These are phyloP conservation scores for Brevimyrus niger DNA, from an alignment of 2,113 vertebrate species.

Conservation along the genomic window DNA sequence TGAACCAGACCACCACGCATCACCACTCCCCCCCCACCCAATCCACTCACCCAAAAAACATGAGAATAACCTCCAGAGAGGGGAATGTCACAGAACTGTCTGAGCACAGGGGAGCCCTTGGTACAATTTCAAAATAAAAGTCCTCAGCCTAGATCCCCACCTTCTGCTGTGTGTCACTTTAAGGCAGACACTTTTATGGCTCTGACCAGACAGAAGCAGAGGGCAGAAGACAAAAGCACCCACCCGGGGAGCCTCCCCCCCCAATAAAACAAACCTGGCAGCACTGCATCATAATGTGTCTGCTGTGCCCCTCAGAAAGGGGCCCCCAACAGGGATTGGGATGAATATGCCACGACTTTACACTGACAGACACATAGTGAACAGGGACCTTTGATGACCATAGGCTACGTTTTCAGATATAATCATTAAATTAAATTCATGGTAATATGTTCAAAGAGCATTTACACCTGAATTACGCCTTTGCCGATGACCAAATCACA, in stretches of 20 bases:
- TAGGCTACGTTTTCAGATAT: not conserved
- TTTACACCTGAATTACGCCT: not conserved
- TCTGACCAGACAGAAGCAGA: slow-evolving; percentile 28
- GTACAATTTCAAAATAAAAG: slow-evolving; percentile 22
- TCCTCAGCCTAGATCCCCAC: slow-evolving; percentile 12
- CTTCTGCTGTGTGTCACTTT: not conserved
- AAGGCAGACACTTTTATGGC: slow-evolving; percentile 13
- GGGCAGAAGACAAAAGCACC: slow-evolving; percentile 20
- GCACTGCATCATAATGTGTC: slow-evolving; percentile 34
- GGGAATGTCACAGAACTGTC: not conserved
- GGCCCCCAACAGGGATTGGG: not conserved
- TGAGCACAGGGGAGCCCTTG: slow-evolving; percentile 7
- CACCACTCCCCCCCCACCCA: not conserved
- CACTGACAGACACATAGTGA: not conserved
- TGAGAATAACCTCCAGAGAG: slow-evolving; percentile 8
- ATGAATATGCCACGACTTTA: not conserved
- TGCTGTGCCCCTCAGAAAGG: slow-evolving; percentile 22
- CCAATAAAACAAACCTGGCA: slow-evolving; percentile 36
- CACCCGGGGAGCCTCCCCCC: slow-evolving; percentile 14
- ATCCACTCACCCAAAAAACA: not conserved
- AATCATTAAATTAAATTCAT: not conserved
- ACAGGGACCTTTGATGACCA: not conserved
- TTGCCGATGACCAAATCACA: not conserved
- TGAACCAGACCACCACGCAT: slow-evolving; percentile 45
- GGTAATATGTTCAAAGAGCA: not conserved